These are phyloP conservation scores for Xestia sexstrigata DNA, from an alignment of 2,888 invertebrate genomes.

Conservation along the genomic window DNA sequence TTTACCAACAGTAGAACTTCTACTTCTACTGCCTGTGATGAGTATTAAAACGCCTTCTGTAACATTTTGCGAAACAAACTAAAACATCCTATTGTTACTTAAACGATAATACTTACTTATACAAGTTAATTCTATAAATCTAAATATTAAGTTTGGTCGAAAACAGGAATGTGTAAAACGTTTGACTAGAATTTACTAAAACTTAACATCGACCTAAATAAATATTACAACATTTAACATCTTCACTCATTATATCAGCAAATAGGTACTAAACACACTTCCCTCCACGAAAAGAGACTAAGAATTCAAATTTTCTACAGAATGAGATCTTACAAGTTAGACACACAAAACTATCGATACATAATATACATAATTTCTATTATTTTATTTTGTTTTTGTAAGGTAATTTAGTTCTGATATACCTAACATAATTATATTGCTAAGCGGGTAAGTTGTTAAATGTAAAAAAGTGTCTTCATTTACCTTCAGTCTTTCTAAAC, in stretches of 20 bases:
- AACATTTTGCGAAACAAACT: constrained; percentile 58
- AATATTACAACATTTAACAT: constrained; percentile 87
- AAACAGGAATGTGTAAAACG: constrained; percentile 91
- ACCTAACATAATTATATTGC: constrained; percentile 6
- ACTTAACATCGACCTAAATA: constrained; percentile 89
- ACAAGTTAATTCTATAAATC: constrained; percentile 71
- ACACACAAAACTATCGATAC: constrained; percentile 76
- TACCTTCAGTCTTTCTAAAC: constrained; percentile 78
- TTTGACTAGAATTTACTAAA: constrained; percentile 91
- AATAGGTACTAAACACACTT: constrained; percentile 62
- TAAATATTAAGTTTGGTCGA: constrained; percentile 87
- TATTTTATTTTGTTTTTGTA: constrained; percentile 27
- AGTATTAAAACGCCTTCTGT: constrained; percentile 60
- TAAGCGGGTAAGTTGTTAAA: constrained; percentile 26
- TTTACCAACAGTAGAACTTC: constrained; percentile 59
- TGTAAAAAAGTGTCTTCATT: constrained; percentile 59
- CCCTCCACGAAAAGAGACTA: constrained; percentile 67
- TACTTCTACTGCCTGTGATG: constrained; percentile 52
- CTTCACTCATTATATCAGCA: constrained; percentile 79
- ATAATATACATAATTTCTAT: constrained; percentile 64
- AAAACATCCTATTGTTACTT: constrained; percentile 67
- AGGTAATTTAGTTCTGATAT: constrained; percentile 30
- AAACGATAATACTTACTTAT: constrained; percentile 61
- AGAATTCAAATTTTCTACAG: constrained; percentile 77
- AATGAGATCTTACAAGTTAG: constrained; percentile 84